These are phyloP conservation scores for Oxyteleia sp. DNA, from an alignment of 2,888 invertebrate genomes.

Conservation along the genomic window DNA sequence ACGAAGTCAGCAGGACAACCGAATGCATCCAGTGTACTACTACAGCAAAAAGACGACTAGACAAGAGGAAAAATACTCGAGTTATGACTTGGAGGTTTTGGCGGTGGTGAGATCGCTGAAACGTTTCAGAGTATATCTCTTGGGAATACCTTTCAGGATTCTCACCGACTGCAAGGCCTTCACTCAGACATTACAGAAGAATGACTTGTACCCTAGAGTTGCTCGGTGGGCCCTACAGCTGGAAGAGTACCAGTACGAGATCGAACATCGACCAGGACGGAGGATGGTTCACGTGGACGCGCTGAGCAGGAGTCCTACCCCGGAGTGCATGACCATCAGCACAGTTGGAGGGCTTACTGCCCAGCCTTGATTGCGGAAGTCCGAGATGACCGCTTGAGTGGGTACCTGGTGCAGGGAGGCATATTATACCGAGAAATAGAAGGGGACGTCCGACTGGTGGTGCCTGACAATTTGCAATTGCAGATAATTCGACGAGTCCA, in stretches of 20 bases:
- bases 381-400: no score
- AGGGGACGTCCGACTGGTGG: conserved; percentile 8
- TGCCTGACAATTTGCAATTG: background rate
- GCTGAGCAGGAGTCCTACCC: conserved; percentile 5
- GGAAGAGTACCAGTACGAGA: conserved; percentile 8
- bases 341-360: no score
- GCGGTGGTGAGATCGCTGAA: background rate
- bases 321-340: conserved; percentile 1
- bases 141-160: conserved; percentile 8
- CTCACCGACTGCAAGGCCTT: conserved; percentile 3
- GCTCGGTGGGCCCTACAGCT: conserved; percentile 3
- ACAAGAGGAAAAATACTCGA: conserved; percentile 8
- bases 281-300: conserved; percentile 10
- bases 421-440: background rate
- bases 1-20: background rate
- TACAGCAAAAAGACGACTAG: conserved; percentile 1
- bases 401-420: background rate
- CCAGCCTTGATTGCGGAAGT: no score
- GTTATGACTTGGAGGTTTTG: conserved; percentile 9
- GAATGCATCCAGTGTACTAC: conserved; percentile 1
- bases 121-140: conserved; percentile 1
- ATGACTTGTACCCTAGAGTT: background rate
- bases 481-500: background rate
- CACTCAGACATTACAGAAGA: background rate
- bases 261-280: background rate